Conservation (phyloP, 2,888 invertebrate genomes). For the Luffia ferchaultella region DNA sequence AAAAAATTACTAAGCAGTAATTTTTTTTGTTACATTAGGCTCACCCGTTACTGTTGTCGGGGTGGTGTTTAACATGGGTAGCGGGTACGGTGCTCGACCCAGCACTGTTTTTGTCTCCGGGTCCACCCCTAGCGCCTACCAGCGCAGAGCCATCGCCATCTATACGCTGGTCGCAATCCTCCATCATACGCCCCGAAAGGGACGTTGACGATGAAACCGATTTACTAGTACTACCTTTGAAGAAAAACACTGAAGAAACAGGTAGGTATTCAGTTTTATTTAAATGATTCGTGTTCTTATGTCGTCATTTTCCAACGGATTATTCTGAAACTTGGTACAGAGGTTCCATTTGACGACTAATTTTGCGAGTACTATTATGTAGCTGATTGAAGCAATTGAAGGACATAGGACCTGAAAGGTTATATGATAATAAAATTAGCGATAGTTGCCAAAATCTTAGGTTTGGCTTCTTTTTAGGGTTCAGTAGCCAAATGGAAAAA, state of each 20-base stretch:
- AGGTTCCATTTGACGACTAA: too few species aligned
- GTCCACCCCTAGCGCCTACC: constrained; percentile 32
- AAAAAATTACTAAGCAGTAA: too few species aligned
- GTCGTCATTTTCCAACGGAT: too few species aligned
- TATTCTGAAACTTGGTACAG: too few species aligned
- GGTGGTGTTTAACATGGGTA: constrained; percentile 1
- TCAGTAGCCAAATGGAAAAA: too few species aligned
- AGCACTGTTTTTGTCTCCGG: constrained; percentile 40
- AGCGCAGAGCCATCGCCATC: constrained; percentile 16
- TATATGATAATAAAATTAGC: too few species aligned
- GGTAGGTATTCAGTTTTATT: neutral
- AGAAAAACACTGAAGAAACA: neutral
- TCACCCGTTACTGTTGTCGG: neutral
- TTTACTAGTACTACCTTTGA: constrained; percentile 7
- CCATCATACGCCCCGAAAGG: constrained; percentile 3
- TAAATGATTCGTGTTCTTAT: constrained; percentile 5
- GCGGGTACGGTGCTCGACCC: constrained; percentile 36
- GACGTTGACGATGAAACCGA: constrained; percentile 3
- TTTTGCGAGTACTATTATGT: too few species aligned
- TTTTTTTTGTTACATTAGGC: too few species aligned
- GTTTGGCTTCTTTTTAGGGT: too few species aligned
- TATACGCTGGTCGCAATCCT: constrained; percentile 25
- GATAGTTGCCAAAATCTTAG: too few species aligned
- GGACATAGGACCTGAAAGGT: too few species aligned
- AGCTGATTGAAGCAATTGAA: too few species aligned